Evolutionary conservation across 2,797 vertebrate species (phyloP).

Genomic region (Lophotriccus pileatus): DNA sequence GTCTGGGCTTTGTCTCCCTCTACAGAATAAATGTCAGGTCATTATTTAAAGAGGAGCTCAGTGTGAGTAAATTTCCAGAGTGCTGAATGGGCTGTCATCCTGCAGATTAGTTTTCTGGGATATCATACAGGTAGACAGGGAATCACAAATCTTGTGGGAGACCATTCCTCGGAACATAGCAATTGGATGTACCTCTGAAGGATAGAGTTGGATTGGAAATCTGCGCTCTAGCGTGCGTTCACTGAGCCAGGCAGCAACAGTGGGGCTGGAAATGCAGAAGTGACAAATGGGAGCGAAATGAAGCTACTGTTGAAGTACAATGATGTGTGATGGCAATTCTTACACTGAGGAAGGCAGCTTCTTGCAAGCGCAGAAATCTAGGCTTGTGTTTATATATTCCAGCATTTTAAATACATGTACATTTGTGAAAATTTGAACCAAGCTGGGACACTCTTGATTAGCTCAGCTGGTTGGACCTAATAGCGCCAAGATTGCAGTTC

Average conservation of each 20-base stretch:
- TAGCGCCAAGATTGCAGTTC: neutral
- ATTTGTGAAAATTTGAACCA: neutral
- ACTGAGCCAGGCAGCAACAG: neutral
- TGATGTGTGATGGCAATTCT: fast-evolving
- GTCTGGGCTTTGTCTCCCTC: slow-evolving; percentile 68
- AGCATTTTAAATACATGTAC: neutral
- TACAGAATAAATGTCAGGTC: slow-evolving; percentile 65
- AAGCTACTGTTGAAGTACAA: neutral
- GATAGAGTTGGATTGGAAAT: neutral
- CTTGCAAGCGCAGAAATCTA: neutral
- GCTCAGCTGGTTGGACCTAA: neutral
- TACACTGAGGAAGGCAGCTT: neutral
- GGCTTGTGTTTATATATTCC: neutral
- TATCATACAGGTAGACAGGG: neutral
- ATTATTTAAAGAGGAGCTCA: slow-evolving; percentile 48
- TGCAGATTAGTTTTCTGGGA: neutral
- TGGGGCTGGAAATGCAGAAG: neutral
- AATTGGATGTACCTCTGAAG: neutral
- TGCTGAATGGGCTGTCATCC: slow-evolving; percentile 37
- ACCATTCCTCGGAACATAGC: neutral
- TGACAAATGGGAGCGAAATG: neutral
- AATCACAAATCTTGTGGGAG: neutral
- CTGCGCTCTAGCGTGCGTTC: fast-evolving
- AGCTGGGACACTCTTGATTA: neutral
- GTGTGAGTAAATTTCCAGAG: slow-evolving; percentile 1